These are phyloP conservation scores for Megalopta genalis DNA, from an alignment of 1,140 invertebrate species.

Conservation along the genomic window DNA sequence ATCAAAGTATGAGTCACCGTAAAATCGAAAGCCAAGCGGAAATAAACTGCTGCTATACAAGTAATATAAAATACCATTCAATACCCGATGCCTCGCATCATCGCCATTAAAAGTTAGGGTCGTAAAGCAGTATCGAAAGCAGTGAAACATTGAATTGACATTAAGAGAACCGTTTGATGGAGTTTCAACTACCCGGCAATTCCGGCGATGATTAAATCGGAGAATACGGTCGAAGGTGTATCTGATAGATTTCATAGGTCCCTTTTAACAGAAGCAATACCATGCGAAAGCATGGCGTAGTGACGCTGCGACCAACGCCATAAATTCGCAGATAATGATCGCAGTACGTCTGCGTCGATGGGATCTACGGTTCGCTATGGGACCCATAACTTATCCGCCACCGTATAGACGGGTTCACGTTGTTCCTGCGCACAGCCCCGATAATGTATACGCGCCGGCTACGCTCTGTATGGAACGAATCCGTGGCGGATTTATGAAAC, in stretches of 20 bases:
- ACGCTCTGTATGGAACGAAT: slow-evolving; percentile 46
- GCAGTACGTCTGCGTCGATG: slow-evolving; percentile 77
- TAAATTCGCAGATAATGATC: slow-evolving; percentile 79
- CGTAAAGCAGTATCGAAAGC: no score
- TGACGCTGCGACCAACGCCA: slow-evolving; percentile 56
- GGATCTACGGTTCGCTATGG: slow-evolving; percentile 77
- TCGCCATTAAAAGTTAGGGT: no score
- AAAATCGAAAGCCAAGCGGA: no score
- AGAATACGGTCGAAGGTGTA: not conserved
- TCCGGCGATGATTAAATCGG: slow-evolving; percentile 24
- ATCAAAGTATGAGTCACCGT: no score
- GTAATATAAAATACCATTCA: no score
- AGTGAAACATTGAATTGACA: no score
- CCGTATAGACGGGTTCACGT: slow-evolving; percentile 65
- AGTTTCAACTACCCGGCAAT: not conserved
- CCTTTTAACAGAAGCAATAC: slow-evolving; percentile 56
- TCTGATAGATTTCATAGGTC: slow-evolving; percentile 44
- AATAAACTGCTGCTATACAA: no score
- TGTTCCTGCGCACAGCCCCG: slow-evolving; percentile 27
- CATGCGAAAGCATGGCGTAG: slow-evolving; percentile 41
- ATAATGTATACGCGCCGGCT: slow-evolving; percentile 59
- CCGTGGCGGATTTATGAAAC: slow-evolving; percentile 61
- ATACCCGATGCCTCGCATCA: no score
- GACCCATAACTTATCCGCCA: slow-evolving; percentile 76
- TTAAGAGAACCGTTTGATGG: not conserved